Evolutionary conservation across 2,113 vertebrate species (phyloP).

Genomic region (Procavia capensis): DNA sequence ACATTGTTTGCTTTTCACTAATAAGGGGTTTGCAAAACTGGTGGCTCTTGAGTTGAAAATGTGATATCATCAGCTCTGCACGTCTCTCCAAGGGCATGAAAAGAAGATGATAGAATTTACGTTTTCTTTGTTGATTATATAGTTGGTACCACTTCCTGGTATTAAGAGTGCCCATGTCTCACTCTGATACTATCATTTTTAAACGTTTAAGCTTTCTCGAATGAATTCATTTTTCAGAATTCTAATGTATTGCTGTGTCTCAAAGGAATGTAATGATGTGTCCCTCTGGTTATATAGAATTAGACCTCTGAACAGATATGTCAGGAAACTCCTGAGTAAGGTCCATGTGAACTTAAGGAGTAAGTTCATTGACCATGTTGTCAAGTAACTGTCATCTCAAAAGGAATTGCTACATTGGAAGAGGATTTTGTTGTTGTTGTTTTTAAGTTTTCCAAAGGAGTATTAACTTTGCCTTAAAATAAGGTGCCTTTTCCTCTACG

Average conservation of each 20-base stretch:
- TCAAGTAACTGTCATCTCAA: neutral
- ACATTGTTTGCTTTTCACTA: slow-evolving; percentile 25
- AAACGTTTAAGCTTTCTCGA: neutral
- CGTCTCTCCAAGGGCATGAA: neutral
- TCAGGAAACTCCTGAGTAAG: neutral
- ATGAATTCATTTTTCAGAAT: neutral
- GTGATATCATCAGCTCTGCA: neutral
- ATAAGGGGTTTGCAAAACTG: neutral
- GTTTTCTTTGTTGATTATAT: neutral
- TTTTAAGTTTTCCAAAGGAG: neutral
- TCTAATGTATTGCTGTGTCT: neutral
- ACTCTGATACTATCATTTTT: neutral
- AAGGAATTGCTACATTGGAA: neutral
- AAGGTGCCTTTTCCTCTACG: neutral
- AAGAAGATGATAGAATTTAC: neutral
- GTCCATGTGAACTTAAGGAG: neutral
- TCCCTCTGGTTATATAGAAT: neutral
- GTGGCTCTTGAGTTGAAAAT: neutral
- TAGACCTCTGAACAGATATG: neutral
- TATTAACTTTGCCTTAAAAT: neutral
- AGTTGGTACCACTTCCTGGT: neutral
- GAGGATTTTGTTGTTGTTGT: neutral
- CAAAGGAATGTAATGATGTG: neutral
- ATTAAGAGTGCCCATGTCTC: neutral
- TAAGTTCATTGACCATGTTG: neutral